Evolutionary conservation across 2,113 vertebrate genomes (phyloP), one percentile per base, ranked within the genome.

Genomic region (Indicator indicator): DNA sequence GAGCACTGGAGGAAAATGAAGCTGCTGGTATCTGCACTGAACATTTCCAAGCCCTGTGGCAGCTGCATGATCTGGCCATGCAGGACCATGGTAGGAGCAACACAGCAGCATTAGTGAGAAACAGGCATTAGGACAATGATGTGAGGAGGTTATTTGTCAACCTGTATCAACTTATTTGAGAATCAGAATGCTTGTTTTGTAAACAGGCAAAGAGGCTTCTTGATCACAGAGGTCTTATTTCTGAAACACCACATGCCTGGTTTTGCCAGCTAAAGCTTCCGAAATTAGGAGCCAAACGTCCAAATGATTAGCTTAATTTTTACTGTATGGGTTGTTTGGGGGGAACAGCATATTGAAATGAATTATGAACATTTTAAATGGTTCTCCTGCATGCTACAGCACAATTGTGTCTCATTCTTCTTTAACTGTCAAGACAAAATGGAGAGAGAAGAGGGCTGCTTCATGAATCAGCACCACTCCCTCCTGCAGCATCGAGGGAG

Each of bases 1-100:
- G 64, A 73, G 26, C 0, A 0, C 23, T 46, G 16, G 11, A 63
- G 42, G 21, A 38, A 8, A 26, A 6, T 0, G 4, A 54, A 27
- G 26, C 10, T 69, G 58, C 11, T n/a, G 11, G 20, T 38, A 54
- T 27, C 59, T 63, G 26, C 46, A n/a, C 4, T 1, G 6, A 69
- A 60, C 6, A 12, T 2, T 76, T 50, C 16, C 19, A 59, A 75
- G 54, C 13, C 32, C 40, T 54, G 50, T 1, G 16, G 40, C 48
- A 54, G 18, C 15, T 68, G 28, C 5, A 1, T 48, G 63, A 23
- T 42, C 67, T 2, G 5, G 24, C 58, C 1, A 0, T 40, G 21
- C 12, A 77, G 65, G 32, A 83, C 65, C 27, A 11, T 6, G n/a
- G 38, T 11, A 33, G 75, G 42, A 46, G 18, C 27, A 1, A 1